Base-by-base conservation (phyloP, 2,113 vertebrate genomes). In the Myotis davidii region DNA sequence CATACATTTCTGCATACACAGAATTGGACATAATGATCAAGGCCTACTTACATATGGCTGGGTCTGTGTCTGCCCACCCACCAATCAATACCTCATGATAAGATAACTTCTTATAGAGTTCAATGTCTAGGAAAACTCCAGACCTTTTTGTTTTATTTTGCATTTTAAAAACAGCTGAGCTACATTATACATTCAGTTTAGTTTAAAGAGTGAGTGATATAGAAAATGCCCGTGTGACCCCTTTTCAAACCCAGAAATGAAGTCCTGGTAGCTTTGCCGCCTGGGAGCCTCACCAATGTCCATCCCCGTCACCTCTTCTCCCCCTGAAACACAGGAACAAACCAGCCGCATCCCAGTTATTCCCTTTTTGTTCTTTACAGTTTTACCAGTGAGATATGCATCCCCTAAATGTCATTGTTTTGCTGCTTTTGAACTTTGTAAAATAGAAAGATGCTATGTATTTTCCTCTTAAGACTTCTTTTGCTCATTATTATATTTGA, bases 91-190 rank as follows among this genome's bases (percentile, higher is more conserved):
- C 37, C 52, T 93, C 29, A 70, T 2, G 27, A 73, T 54, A 85
- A 90, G 21, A 73, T 52, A 94, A 42, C 17, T 70, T 78, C 69
- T 79, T 73, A 67, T 10, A 25, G 54, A 78, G 34, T 45, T 76
- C 54, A 95, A 16, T 67, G 65, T 67, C 88, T 77, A 82, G 25
- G 70, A 93, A 89, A 88, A n/a, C 5, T 96, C 84, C 82, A 12
- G 39, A 23, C 16, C 42, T 84, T 79, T 91, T 79, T 91, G 50
- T 64, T 92, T 77, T 82, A 89, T 86, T 95, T 82, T 61, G 27
- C n/a, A 92, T 83, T 90, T 94, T 89, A 69, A 79, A 94, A 88
- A 91, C 2, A 73, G 52, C 61, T 85, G 27, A 85, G 34, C 6
- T 73, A 64, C n/a, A 61, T 61, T 29, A 84, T 45, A 84, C 54